These are phyloP conservation scores for Geotrypetes seraphini DNA, from an alignment of 2,797 vertebrate genomes.

Conservation along the genomic window DNA sequence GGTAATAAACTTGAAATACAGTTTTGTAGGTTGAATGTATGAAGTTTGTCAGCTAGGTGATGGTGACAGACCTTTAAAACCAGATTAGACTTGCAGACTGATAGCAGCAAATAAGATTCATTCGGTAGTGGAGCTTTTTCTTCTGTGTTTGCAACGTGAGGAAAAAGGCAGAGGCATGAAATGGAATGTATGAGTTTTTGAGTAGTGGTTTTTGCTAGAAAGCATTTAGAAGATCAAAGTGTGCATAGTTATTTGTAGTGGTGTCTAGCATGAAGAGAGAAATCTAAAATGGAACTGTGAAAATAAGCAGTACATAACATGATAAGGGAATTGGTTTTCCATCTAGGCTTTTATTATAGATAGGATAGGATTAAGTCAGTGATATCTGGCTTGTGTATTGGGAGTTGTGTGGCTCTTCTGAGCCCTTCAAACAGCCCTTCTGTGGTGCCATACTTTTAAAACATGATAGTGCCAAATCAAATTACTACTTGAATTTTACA, in stretches of 20 bases:
- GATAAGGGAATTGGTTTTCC: not conserved
- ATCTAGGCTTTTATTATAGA: conserved; percentile 10
- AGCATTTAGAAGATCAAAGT: conserved; percentile 5
- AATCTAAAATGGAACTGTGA: conserved; percentile 13
- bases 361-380: conserved; percentile 5
- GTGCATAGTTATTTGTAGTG: not conserved
- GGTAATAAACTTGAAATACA: not conserved
- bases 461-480: no score
- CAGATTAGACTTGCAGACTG: conserved; percentile 7
- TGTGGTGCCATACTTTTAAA: not conserved
- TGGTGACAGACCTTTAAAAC: conserved; percentile 10
- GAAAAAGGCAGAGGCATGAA: conserved; percentile 1
- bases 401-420: no score
- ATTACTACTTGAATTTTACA: no score
- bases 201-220: conserved; percentile 1
- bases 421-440: not conserved
- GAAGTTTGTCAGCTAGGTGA: not conserved
- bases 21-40: not conserved
- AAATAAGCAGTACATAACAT: conserved; percentile 1
- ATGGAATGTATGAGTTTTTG: not conserved
- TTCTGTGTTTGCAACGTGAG: conserved; percentile 11
- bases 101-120: conserved; percentile 14
- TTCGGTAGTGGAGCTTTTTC: not conserved
- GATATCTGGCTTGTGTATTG: no score
- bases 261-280: conserved; percentile 2